Evolutionary conservation across 2,113 vertebrate species (phyloP).

Genomic region (Scortum barcoo): DNA sequence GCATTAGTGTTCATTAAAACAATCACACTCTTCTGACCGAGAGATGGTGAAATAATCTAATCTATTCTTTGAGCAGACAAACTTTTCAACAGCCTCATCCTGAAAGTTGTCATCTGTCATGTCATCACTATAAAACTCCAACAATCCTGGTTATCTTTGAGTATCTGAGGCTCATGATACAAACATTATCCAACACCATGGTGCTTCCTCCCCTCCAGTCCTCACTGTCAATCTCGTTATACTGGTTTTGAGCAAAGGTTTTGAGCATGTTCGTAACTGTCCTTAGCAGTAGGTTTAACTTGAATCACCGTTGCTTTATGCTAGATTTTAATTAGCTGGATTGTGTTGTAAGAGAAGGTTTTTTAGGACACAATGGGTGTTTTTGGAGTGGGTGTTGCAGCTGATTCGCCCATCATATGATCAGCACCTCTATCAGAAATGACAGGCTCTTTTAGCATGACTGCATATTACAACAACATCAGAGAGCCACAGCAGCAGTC

Average conservation of each 20-base stretch:
- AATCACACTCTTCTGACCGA: neutral
- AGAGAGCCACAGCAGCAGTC: conserved; percentile 3
- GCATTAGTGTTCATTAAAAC: no score
- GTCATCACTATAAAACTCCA: neutral
- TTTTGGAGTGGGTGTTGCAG: neutral
- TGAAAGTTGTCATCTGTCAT: neutral
- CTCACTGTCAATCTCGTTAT: neutral
- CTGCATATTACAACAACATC: neutral
- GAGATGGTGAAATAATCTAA: neutral
- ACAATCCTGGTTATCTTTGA: neutral
- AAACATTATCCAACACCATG: neutral
- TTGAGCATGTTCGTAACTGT: neutral
- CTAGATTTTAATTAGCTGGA: neutral
- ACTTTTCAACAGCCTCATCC: no score
- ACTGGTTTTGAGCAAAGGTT: neutral
- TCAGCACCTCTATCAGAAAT: neutral
- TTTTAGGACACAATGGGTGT: neutral
- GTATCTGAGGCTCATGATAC: neutral
- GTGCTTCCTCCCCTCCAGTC: neutral
- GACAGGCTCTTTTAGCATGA: neutral
- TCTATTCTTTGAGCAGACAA: neutral
- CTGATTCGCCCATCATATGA: neutral
- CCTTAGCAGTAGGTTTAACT: neutral
- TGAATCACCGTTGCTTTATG: neutral
- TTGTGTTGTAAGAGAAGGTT: neutral